phyloP scores from a whole-genome alignment of 2,797 vertebrate species.

The Spizella passerina region DNA sequence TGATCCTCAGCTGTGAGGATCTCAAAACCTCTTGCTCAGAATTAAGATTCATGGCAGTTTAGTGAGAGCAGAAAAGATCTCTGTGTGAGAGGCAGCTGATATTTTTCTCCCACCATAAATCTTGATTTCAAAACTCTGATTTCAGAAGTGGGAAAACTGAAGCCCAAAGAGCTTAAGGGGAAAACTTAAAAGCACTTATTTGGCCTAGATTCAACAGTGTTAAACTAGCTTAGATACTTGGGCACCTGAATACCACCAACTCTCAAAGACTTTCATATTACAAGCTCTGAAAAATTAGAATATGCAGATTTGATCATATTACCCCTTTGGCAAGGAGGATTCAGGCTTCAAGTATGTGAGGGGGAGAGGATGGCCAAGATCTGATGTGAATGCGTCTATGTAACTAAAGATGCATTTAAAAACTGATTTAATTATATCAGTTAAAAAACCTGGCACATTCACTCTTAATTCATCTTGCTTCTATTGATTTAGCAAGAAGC shows the following conservation, averaged over 20 bases:
- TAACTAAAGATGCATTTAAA: constrained; percentile 51
- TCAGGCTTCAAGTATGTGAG: constrained; percentile 33
- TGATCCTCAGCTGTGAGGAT: constrained; percentile 63
- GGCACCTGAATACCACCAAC: constrained; percentile 42
- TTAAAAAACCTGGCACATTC: constrained; percentile 1
- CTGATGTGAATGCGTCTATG: constrained; percentile 11
- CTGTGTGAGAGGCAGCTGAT: constrained; percentile 61
- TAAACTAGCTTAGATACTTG: constrained; percentile 47
- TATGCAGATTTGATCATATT: constrained; percentile 63
- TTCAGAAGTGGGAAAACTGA: constrained; percentile 63
- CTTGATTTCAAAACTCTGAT: constrained; percentile 66
- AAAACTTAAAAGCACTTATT: constrained; percentile 69
- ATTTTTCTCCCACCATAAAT: constrained; percentile 62
- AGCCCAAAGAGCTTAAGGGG: constrained; percentile 59
- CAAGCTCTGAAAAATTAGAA: constrained; percentile 49
- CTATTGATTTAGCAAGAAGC: constrained; percentile 26
- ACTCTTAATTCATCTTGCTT: not conserved
- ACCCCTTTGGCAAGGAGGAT: constrained; percentile 47
- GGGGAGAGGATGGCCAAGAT: constrained; percentile 48
- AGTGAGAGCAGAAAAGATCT: constrained; percentile 51
- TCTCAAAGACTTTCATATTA: constrained; percentile 52
- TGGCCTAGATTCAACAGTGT: constrained; percentile 63
- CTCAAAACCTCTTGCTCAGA: constrained; percentile 60
- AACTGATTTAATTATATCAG: constrained; percentile 55
- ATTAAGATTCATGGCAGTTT: constrained; percentile 63